phyloP scores from a whole-genome alignment of 2,113 vertebrate species.

The Nerophis ophidion region DNA sequence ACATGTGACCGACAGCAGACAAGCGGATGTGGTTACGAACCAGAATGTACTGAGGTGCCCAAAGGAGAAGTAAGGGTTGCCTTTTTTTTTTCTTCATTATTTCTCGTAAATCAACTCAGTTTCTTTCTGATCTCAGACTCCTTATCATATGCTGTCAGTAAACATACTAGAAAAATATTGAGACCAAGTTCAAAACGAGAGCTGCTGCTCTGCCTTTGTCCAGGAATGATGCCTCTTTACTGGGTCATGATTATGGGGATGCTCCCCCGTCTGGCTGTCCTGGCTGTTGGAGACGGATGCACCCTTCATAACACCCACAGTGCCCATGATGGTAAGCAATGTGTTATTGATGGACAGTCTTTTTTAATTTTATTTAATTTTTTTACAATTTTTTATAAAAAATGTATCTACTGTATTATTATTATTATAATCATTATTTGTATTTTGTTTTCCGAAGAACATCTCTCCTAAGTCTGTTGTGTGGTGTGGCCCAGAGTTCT shows the following conservation, averaged over 20 bases:
- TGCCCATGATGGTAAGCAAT: constrained; percentile 31
- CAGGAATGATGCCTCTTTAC: constrained; percentile 28
- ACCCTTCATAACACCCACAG: not conserved
- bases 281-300: constrained; percentile 19
- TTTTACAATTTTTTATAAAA: no score
- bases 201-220: no score
- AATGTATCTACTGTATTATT: no score
- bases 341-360: not conserved
- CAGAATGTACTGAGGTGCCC: constrained; percentile 17
- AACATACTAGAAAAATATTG: not conserved
- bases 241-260: constrained; percentile 20
- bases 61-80: constrained; percentile 35
- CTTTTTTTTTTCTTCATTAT: constrained; percentile 42
- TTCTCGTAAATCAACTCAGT: constrained; percentile 36
- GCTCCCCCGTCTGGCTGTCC: constrained; percentile 12
- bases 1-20: constrained; percentile 23
- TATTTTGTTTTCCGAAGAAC: no score
- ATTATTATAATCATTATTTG: no score
- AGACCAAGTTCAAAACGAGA: not conserved
- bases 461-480: no score
- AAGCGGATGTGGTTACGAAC: constrained; percentile 25
- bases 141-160: not conserved
- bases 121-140: not conserved
- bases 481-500: no score
- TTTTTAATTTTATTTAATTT: no score